phyloP scores from a whole-genome alignment of 2,797 vertebrate species.

The Clarias fuscus region DNA sequence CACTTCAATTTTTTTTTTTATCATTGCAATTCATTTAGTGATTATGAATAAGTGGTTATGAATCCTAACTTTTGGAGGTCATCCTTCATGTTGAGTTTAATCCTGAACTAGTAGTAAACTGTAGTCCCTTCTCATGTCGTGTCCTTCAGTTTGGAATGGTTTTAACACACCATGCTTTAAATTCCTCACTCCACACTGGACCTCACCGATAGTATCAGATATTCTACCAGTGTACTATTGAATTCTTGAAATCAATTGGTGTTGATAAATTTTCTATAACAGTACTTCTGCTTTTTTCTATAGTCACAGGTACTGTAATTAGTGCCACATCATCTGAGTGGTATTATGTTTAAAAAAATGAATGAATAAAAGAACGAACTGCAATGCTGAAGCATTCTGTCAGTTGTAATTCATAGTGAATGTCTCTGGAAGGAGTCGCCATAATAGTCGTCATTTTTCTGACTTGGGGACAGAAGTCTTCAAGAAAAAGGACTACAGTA shows the following conservation, averaged over 20 bases:
- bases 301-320: not conserved
- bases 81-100: not conserved
- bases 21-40: not conserved
- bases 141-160: conserved; percentile 5
- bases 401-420: not conserved
- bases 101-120: not conserved
- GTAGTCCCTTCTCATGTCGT: not conserved
- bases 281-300: not conserved
- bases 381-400: not conserved
- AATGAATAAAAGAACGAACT: not conserved
- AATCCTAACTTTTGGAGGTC: not conserved
- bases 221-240: not conserved
- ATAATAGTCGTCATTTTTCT: not conserved
- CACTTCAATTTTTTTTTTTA: not conserved
- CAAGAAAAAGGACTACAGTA: not conserved
- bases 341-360: not conserved
- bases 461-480: not conserved
- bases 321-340: accelerated
- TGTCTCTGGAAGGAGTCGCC: not conserved
- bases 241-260: not conserved
- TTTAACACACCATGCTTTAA: not conserved
- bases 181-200: not conserved
- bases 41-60: not conserved
- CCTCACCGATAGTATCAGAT: not conserved
- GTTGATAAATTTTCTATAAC: not conserved